Evolutionary conservation across 1,140 invertebrate genomes (phyloP).

Genomic region (Scaptomyza hsui): DNA sequence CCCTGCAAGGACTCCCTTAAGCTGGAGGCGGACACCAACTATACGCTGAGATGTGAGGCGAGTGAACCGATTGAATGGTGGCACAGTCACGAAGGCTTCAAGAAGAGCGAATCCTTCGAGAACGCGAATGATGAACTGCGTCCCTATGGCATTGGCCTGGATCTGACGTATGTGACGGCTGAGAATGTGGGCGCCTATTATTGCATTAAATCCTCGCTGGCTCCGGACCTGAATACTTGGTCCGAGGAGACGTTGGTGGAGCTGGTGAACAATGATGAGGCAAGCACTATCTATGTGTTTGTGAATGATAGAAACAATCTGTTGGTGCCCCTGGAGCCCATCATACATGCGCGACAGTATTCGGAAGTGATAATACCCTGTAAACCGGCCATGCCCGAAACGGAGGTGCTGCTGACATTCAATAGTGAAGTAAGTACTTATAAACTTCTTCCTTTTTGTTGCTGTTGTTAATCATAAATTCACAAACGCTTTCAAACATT

Average conservation of each 20-base stretch:
- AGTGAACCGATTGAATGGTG: constrained; percentile 85
- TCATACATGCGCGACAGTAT: constrained; percentile 83
- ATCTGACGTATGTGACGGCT: constrained; percentile 83
- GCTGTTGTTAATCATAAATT: not conserved
- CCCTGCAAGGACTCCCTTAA: constrained; percentile 84
- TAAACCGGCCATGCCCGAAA: constrained; percentile 88
- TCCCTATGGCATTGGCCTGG: constrained; percentile 81
- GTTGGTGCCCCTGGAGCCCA: constrained; percentile 84
- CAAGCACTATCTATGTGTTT: constrained; percentile 87
- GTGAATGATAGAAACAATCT: constrained; percentile 87
- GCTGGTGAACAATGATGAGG: constrained; percentile 83
- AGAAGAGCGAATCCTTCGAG: constrained; percentile 10
- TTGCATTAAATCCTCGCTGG: constrained; percentile 83
- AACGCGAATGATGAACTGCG: constrained; percentile 73
- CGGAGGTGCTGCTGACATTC: constrained; percentile 85
- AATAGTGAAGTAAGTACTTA: constrained; percentile 64
- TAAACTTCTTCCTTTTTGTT: not conserved
- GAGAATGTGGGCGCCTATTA: constrained; percentile 87
- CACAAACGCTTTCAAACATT: constrained; percentile 16
- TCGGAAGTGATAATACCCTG: constrained; percentile 86
- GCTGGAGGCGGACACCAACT: constrained; percentile 84
- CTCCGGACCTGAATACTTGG: not conserved
- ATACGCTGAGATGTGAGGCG: constrained; percentile 85
- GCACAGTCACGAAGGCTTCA: constrained; percentile 39
- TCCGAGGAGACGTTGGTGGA: constrained; percentile 68